Conservation (phyloP, 2,888 invertebrate genomes). For the Biston betularia region DNA sequence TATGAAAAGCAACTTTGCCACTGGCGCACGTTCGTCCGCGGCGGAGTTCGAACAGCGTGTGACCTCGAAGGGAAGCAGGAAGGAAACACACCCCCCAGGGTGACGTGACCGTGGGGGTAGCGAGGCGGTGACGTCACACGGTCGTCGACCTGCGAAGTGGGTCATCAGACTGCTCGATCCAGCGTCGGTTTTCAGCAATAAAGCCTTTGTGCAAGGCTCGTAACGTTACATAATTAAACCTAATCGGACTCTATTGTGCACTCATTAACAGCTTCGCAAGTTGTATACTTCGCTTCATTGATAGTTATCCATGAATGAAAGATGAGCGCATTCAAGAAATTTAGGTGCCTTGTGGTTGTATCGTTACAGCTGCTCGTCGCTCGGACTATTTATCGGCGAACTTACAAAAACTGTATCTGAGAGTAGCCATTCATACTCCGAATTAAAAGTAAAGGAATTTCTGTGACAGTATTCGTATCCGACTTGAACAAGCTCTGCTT, state of each 20-base stretch:
- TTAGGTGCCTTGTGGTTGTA: not conserved
- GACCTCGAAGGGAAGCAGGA: conserved; percentile 72
- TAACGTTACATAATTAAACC: conserved; percentile 53
- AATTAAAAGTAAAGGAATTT: not conserved
- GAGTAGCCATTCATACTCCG: no score
- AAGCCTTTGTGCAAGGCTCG: conserved; percentile 56
- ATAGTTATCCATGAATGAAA: conserved; percentile 20
- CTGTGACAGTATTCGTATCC: no score
- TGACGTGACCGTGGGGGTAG: conserved; percentile 61
- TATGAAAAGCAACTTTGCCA: conserved; percentile 42
- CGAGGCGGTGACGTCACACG: conserved; percentile 79
- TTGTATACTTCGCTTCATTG: conserved; percentile 28
- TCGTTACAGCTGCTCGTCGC: not conserved
- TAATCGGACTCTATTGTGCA: conserved; percentile 44
- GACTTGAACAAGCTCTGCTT: no score
- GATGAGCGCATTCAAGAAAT: not conserved
- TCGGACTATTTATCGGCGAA: not conserved
- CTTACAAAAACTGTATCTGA: not conserved
- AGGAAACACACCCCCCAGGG: conserved; percentile 73
- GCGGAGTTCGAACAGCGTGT: conserved; percentile 68
- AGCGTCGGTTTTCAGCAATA: conserved; percentile 57
- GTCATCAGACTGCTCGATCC: conserved; percentile 78
- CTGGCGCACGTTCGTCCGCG: conserved; percentile 65
- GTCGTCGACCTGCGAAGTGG: conserved; percentile 79
- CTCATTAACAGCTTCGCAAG: conserved; percentile 39